Evolutionary conservation across 1,140 invertebrate genomes (phyloP).

Genomic region (Maconellicoccus hirsutus): DNA sequence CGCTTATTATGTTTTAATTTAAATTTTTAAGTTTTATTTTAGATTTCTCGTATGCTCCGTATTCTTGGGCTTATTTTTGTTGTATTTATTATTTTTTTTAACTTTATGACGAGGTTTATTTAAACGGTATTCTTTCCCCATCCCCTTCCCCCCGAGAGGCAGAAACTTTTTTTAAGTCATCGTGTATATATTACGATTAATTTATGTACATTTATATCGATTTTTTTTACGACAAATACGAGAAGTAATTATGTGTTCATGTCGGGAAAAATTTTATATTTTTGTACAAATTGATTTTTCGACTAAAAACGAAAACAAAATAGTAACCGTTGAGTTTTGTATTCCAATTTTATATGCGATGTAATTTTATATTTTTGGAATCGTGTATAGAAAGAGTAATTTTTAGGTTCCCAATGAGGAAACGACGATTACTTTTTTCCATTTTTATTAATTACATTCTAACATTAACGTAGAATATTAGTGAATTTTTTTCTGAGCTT

Average conservation of each 20-base stretch:
- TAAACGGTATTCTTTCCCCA: not conserved
- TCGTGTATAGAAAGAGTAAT: too few relatives aligned
- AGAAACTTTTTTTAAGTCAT: not conserved
- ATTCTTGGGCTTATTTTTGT: not conserved
- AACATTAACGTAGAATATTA: too few relatives aligned
- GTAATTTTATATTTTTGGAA: too few relatives aligned
- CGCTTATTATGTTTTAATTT: constrained; percentile 2
- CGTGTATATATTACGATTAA: not conserved
- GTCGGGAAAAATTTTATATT: not conserved
- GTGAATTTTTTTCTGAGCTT: too few relatives aligned
- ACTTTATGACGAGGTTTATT: not conserved
- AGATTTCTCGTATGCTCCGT: not conserved
- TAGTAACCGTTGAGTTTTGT: not conserved
- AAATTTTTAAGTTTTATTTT: not conserved
- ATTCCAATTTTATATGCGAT: not conserved
- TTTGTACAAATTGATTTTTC: not conserved
- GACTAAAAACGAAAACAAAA: not conserved
- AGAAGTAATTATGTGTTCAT: not conserved
- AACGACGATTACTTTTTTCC: too few relatives aligned
- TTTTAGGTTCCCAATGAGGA: too few relatives aligned
- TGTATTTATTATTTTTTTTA: not conserved
- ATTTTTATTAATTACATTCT: too few relatives aligned
- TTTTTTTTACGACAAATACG: not conserved
- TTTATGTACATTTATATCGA: not conserved
- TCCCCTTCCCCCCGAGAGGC: not conserved